Evolutionary conservation across 2,888 invertebrate species (phyloP), one percentile per base, ranked within the genome.

Genomic region (Hedychridium roseum): DNA sequence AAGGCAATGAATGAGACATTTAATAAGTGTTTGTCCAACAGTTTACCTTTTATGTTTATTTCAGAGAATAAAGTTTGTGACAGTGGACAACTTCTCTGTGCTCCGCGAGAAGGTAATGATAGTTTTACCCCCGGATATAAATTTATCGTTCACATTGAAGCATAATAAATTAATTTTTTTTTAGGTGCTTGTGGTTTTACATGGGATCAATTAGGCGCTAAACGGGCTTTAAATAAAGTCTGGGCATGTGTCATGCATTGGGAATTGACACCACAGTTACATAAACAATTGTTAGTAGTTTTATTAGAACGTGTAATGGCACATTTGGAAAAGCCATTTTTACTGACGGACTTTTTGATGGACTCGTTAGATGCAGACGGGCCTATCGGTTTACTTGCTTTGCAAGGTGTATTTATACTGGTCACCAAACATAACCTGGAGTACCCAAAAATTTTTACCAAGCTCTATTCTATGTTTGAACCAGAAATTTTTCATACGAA

Each of bases 401-500:
- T 98, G 7, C 95, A 96, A 76, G 96, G 97, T 14, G 88, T 97
- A 42, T 91, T 95, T 74, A 87, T 91, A 39, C 84, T 98, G 57
- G 93, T 97, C 50, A 89, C 92, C 58, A 88, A 89, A 52, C 90
- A 95, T 80, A 97, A 97, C 82, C 86, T 98, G 81, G 91, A 96
- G 69, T 97, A 96, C 81, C 97, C 97, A 0, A 91, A 94, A 75
- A 93, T 98, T 76, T 98, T 94, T 80, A 88, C 87, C 64, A 94
- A 97, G 70, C 83, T 98, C n/a, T 98, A 98, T 81, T 90, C 90
- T 14, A 89, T 98, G 88, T 91, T 96, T 71, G 90, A 92, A 70
- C 92, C 94, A 0, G 90, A 91, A 68, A 89, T 97, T 68, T 93
- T 97, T 78, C 90, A 91, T 69, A 93, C 92, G 7, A 91, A 93